Percentiles rank a stretch among this genome's conserved stretches.
These are phyloP conservation scores for Ctenodactylus gundi DNA, from an alignment of 2,113 vertebrate species.

Conservation along the genomic window DNA sequence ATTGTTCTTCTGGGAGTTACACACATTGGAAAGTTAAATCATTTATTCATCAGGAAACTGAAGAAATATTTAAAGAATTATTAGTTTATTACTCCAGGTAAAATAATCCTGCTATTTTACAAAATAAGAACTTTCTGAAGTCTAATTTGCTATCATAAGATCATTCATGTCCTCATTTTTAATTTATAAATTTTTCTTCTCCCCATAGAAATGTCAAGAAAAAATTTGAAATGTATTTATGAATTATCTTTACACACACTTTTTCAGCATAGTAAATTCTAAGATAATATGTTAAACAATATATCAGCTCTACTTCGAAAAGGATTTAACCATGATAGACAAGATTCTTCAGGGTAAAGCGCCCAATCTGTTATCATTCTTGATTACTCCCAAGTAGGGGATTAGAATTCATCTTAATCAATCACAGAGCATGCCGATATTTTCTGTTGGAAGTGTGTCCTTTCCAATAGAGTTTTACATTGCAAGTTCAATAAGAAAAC, in stretches of 20 bases:
- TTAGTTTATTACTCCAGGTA: background rate
- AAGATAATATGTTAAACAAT: background rate
- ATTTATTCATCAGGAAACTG: background rate
- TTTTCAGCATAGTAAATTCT: background rate
- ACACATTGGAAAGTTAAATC: background rate
- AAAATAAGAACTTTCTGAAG: background rate
- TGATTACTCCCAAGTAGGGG: background rate
- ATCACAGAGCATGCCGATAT: background rate
- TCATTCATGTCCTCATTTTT: background rate
- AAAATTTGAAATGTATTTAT: background rate
- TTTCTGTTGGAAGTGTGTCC: background rate
- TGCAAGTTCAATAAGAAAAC: background rate
- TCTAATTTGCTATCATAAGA: background rate
- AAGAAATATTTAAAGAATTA: background rate
- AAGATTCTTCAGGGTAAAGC: background rate
- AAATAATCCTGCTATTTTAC: background rate
- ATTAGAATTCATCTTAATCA: conserved; percentile 38
- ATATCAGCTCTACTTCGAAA: background rate
- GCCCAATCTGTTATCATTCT: background rate
- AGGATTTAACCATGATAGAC: background rate
- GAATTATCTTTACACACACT: background rate
- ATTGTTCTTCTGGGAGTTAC: background rate
- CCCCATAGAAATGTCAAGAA: background rate
- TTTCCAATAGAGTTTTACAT: background rate
- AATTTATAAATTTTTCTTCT: background rate